Percentiles rank a stretch among this genome's conserved stretches.
These are phyloP conservation scores for Penaeus indicus DNA, from an alignment of 1,140 invertebrate genomes.

Conservation along the genomic window DNA sequence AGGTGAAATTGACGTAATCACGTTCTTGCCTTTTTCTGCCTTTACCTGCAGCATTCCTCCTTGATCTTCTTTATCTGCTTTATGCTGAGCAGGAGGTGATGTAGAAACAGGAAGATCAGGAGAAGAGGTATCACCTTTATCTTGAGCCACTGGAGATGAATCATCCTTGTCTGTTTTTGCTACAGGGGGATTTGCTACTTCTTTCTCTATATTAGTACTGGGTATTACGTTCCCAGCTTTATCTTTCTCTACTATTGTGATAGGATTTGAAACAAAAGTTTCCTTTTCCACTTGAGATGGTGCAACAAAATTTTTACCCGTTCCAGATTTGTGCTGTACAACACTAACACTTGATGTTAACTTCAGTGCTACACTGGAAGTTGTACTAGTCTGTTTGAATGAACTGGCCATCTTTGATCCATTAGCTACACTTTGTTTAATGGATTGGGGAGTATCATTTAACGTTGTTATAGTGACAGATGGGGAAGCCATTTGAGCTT, in stretches of 20 bases:
- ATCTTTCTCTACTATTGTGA: constrained; percentile 3
- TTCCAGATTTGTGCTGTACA: constrained; percentile 42
- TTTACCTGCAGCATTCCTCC: too few relatives aligned
- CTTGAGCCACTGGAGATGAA: background rate
- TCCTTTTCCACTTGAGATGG: background rate
- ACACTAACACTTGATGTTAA: constrained; percentile 43
- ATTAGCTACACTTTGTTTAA: background rate
- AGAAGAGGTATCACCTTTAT: too few relatives aligned
- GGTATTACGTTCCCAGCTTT: background rate
- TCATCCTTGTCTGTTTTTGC: constrained; percentile 30
- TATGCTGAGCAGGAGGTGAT: too few relatives aligned
- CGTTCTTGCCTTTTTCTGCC: too few relatives aligned
- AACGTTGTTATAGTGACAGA: constrained; percentile 49
- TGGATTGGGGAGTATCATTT: background rate
- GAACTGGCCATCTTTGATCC: background rate
- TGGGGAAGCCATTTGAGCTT: constrained; percentile 28
- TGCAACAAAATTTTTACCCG: constrained; percentile 18
- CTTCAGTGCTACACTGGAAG: constrained; percentile 21
- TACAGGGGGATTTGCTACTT: background rate
- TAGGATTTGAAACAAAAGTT: background rate
- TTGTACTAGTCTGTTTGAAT: background rate
- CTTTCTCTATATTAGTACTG: background rate
- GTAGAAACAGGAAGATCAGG: too few relatives aligned
- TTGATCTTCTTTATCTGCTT: too few relatives aligned
- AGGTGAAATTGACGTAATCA: background rate